These are phyloP conservation scores for Poliocrania exsul DNA, from an alignment of 2,797 vertebrate species.

Conservation along the genomic window DNA sequence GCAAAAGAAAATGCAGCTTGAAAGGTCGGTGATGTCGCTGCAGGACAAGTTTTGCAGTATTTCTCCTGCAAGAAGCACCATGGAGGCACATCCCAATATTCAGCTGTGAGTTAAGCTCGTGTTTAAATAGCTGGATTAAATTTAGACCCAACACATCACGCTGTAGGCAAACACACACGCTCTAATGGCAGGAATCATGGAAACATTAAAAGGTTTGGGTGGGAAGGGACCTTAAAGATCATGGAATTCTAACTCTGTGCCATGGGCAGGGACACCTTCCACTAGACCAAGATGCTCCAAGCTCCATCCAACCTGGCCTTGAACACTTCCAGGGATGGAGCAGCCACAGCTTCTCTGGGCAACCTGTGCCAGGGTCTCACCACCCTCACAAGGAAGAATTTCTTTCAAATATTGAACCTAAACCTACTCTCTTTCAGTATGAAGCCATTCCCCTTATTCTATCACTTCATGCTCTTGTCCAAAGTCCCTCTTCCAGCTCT, in stretches of 20 bases:
- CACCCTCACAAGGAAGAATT: not conserved
- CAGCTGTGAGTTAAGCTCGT: accelerated
- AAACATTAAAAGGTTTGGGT: not conserved
- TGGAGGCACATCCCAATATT: not conserved
- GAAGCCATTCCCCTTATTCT: accelerated
- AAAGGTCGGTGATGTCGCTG: not conserved
- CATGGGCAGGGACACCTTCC: not conserved
- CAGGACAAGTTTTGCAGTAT: not conserved
- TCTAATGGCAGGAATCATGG: not conserved
- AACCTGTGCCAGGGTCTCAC: not conserved
- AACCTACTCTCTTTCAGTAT: not conserved
- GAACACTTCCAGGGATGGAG: not conserved
- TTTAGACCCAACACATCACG: not conserved
- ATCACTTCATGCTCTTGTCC: not conserved
- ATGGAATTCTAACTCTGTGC: not conserved
- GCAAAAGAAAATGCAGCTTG: not conserved
- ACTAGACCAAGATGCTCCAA: not conserved
- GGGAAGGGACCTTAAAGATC: not conserved
- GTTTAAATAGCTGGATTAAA: not conserved
- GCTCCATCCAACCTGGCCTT: accelerated
- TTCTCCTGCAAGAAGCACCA: accelerated
- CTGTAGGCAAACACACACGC: accelerated
- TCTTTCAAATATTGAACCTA: not conserved
- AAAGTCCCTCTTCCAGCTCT: not conserved
- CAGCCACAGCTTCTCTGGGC: not conserved